phyloP scores from a whole-genome alignment of 1,140 invertebrate species.

The Euwallacea fornicatus region DNA sequence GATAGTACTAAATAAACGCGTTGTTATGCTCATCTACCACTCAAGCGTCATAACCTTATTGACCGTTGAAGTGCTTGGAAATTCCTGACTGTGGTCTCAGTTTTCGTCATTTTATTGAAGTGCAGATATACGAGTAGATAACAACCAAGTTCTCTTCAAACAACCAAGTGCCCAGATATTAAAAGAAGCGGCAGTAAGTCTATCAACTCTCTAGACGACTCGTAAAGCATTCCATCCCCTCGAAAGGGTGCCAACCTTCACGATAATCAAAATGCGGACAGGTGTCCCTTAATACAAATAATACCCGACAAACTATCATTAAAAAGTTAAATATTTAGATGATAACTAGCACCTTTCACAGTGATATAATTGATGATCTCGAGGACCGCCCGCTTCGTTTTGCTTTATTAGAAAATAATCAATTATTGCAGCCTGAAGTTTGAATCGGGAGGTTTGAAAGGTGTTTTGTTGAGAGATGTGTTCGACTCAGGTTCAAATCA shows the following conservation, averaged over 20 bases:
- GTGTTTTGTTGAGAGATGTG: neutral
- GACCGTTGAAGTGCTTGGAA: too few species aligned
- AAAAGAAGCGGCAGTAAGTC: too few species aligned
- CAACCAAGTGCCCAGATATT: too few species aligned
- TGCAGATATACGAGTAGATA: too few species aligned
- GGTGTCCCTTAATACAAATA: constrained; percentile 22
- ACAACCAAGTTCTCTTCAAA: too few species aligned
- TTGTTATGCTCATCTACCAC: too few species aligned
- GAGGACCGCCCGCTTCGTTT: constrained; percentile 1
- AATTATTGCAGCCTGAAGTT: neutral
- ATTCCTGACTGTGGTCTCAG: too few species aligned
- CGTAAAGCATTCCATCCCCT: constrained; percentile 2
- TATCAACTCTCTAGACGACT: too few species aligned
- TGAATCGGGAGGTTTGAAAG: neutral
- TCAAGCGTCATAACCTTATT: too few species aligned
- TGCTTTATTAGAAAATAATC: constrained; percentile 15
- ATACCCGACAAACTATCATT: constrained; percentile 20
- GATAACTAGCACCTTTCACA: constrained; percentile 28
- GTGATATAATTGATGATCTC: constrained; percentile 20
- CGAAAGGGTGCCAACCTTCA: neutral
- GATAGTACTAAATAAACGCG: too few species aligned
- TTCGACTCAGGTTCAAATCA: neutral
- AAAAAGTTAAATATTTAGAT: constrained; percentile 32
- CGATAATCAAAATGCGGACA: constrained; percentile 19
- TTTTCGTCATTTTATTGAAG: too few species aligned